Conservation (phyloP, 2,888 invertebrate species). For the Lasioglossum morio region DNA sequence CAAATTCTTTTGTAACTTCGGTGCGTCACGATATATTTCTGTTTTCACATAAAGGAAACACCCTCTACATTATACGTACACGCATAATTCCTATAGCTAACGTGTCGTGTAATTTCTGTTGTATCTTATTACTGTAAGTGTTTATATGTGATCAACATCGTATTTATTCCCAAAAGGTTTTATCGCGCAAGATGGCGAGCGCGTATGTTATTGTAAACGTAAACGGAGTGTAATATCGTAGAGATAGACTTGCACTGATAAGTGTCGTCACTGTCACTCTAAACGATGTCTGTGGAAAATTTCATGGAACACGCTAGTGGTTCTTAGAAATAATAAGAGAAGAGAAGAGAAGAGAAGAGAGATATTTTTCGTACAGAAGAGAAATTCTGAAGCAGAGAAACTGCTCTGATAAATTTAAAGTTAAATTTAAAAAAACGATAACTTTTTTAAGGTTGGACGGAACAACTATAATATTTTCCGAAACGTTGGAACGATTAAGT, state of each 20-base stretch:
- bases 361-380: not conserved
- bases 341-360: constrained; percentile 27
- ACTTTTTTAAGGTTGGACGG: no score
- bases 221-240: constrained; percentile 41
- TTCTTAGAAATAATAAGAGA: constrained; percentile 42
- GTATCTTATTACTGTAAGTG: not conserved
- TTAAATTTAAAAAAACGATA: no score
- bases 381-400: no score
- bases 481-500: no score
- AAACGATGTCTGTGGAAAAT: constrained; percentile 70
- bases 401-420: no score
- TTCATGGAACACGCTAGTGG: constrained; percentile 60
- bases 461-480: no score
- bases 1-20: no score
- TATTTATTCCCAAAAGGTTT: not conserved
- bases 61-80: not conserved
- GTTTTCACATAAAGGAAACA: no score
- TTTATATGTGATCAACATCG: not conserved
- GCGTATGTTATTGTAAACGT: constrained; percentile 37
- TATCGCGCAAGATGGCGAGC: constrained; percentile 10
- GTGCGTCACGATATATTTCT: no score
- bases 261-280: constrained; percentile 53
- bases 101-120: not conserved
- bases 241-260: constrained; percentile 58
- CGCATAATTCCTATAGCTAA: not conserved